A percentile compares a stretch with the other conserved stretches of the same genome.
phyloP scores from a whole-genome alignment of 2,797 vertebrate species.

The Leptoclinus maculatus region DNA sequence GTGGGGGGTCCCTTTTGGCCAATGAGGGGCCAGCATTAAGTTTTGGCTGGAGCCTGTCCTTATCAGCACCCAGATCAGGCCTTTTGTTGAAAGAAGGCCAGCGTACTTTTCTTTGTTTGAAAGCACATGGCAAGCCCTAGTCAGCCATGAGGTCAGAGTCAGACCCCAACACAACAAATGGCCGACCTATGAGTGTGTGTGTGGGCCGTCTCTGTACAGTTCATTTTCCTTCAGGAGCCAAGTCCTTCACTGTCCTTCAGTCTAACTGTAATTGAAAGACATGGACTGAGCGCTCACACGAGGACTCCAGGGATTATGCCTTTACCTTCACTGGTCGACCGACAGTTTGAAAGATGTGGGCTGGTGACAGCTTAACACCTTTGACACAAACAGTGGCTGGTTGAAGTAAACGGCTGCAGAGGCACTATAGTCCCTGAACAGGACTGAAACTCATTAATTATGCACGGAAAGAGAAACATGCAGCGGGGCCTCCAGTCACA shows the following conservation, averaged over 20 bases:
- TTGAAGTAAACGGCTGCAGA: conserved; percentile 20
- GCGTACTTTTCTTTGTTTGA: too few relatives aligned
- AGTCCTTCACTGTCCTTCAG: conserved; percentile 50
- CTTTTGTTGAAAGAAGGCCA: too few relatives aligned
- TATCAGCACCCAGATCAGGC: too few relatives aligned
- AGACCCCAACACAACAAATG: conserved; percentile 20
- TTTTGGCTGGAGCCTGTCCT: too few relatives aligned
- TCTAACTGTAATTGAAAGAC: conserved; percentile 40
- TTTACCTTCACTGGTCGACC: neutral
- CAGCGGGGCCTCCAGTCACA: conserved; percentile 1
- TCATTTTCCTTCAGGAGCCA: conserved; percentile 8
- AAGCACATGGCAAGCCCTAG: too few relatives aligned
- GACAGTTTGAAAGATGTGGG: conserved; percentile 34
- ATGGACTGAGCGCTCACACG: conserved; percentile 3
- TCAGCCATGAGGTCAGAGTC: too few relatives aligned
- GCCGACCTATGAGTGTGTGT: neutral
- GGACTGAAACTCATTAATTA: conserved; percentile 12
- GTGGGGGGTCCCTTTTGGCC: too few relatives aligned
- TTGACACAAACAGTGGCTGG: neutral
- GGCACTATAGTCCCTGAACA: neutral
- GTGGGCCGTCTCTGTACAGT: conserved; percentile 15
- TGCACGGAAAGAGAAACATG: conserved; percentile 6
- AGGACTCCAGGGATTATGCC: neutral
- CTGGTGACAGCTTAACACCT: conserved; percentile 23
- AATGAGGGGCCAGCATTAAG: too few relatives aligned